Base-by-base conservation (phyloP, 2,888 invertebrate genomes). In the Cerceris rybyensis region DNA sequence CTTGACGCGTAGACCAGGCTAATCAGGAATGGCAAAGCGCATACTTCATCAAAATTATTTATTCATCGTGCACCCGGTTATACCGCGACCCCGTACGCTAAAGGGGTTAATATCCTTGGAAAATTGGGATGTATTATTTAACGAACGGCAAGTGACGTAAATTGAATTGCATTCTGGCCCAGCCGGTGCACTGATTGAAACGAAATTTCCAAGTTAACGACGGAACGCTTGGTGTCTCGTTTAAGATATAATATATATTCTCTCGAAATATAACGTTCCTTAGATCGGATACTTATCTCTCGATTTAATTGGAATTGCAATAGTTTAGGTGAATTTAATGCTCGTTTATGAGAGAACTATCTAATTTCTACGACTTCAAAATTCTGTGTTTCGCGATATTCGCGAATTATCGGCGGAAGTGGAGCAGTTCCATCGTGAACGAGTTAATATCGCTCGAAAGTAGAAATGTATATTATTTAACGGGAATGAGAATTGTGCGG, bases 61-160 rank as follows among this genome's bases (percentile, higher is more conserved):
- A 83, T 83, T 83, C 71, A 83, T 11, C 28, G 58, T 7, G 28
- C 60, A 61, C 63, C 43, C 8, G 49, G 66, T 65, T 76, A 70
- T 70, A 17, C 54, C 11, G n/a, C 55, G 39, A 17, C 61, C 55
- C 52, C 17, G 43, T n/a, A 11, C 16, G 49, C 60, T 75, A 74
- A 83, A 73, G 73, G 75, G 83, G 80, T 83, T 83, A 80, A 83
- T 83, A 80, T 80, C 70, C 83, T 74, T 75, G 80, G 83, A 75
- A 74, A 82, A 83, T 83, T 83, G 83, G 70, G 60, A 78, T 75
- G 69, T 75, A 75, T 83, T 75, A 80, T 83, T 83, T 75, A 83
- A 65, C 63, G 73, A 63, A 66, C 66, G 16, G 52, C 68, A 17
- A 43, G 64, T 63, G 65, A 70, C 68, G 49, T 75, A 70, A 28